These are phyloP conservation scores for Rhopalosiphum nymphaeae DNA, from an alignment of 2,888 invertebrate species.

Conservation along the genomic window DNA sequence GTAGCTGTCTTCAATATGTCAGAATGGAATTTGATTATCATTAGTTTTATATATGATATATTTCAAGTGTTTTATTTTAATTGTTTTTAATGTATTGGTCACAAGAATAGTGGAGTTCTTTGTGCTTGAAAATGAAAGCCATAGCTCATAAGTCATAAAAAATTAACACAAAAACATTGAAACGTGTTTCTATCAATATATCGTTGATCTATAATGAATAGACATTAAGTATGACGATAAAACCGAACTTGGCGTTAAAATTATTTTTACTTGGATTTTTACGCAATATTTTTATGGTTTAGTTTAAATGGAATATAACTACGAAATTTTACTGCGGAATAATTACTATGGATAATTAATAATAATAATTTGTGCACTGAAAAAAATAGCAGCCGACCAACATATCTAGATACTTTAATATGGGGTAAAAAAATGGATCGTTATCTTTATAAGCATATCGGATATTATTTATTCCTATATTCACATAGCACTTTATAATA, in stretches of 20 bases:
- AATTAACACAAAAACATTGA: neutral
- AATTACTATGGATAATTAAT: neutral
- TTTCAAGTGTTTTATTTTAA: conserved; percentile 10
- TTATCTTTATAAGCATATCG: neutral
- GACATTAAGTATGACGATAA: neutral
- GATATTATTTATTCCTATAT: neutral
- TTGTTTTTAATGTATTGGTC: neutral
- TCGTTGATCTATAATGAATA: neutral
- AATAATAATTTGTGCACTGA: neutral
- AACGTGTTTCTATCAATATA: neutral
- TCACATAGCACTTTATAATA: neutral
- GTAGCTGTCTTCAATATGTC: neutral
- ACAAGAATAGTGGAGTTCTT: neutral
- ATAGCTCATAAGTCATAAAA: neutral
- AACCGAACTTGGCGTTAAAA: neutral
- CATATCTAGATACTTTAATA: neutral
- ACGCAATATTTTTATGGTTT: neutral
- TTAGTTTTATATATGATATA: no score
- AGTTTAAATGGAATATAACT: neutral
- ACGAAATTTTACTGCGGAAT: neutral
- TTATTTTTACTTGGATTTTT: neutral
- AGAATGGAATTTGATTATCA: neutral
- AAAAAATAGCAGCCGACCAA: neutral
- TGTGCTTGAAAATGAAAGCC: neutral
- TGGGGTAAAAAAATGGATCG: neutral